phyloP scores from a whole-genome alignment of 2,113 vertebrate species.

The Erinaceus europaeus region DNA sequence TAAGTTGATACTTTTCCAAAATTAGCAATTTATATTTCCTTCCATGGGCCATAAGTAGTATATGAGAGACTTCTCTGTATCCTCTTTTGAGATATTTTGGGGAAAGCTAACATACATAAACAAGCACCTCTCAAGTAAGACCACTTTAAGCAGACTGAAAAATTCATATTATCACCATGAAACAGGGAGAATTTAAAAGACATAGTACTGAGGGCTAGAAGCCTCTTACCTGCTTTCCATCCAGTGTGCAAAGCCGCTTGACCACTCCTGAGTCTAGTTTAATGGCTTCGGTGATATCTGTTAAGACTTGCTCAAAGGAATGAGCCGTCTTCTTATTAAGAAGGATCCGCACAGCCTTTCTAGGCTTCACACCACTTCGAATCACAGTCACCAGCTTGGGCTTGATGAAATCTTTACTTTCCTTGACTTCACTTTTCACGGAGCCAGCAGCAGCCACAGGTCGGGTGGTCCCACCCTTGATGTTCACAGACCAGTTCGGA shows the following conservation, averaged over 20 bases:
- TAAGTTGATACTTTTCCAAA: not conserved
- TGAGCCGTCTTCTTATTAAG: constrained; percentile 99
- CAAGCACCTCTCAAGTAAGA: accelerated
- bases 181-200: not conserved
- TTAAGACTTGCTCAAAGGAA: constrained; percentile 97
- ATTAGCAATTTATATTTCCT: not conserved
- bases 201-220: accelerated
- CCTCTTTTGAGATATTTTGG: not conserved
- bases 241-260: constrained; percentile 95
- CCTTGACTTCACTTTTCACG: constrained; percentile 86
- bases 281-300: constrained; percentile 98
- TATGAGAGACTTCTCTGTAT: not conserved
- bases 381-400: constrained; percentile 98
- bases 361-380: constrained; percentile 95
- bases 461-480: constrained; percentile 86
- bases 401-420: constrained; percentile 96
- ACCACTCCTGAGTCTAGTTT: constrained; percentile 97
- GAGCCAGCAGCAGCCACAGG: constrained; percentile 85
- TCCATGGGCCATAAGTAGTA: not conserved
- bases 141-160: not conserved
- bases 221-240: constrained; percentile 94
- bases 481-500: constrained; percentile 97
- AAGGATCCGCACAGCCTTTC: constrained; percentile 96
- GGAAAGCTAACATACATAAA: not conserved
- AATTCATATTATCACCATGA: accelerated